Conservation (phyloP, 1,140 invertebrate species). For the Mya arenaria region DNA sequence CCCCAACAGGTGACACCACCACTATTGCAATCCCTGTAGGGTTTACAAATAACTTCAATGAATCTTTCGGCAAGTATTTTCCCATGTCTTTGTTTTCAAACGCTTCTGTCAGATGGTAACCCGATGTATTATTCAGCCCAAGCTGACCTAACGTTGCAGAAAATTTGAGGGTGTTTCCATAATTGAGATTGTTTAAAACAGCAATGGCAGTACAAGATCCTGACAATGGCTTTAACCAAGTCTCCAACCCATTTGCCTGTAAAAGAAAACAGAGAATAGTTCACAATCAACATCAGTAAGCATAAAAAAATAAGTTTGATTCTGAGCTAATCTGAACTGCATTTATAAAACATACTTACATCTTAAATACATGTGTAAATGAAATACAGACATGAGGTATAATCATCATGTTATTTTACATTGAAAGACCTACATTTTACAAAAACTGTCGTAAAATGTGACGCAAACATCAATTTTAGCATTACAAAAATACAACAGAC, state of each 20-base stretch:
- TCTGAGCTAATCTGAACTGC: neutral
- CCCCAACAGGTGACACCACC: slow-evolving; percentile 56
- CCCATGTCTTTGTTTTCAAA: slow-evolving; percentile 82
- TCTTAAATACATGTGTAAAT: neutral
- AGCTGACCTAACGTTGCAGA: slow-evolving; percentile 87
- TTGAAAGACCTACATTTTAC: neutral
- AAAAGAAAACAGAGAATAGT: neutral
- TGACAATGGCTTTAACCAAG: slow-evolving; percentile 72
- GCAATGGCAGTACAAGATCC: slow-evolving; percentile 61
- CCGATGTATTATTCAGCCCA: slow-evolving; percentile 88
- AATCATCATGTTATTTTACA: neutral
- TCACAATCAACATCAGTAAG: neutral
- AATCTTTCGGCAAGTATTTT: slow-evolving; percentile 90
- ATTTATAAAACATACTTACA: too few relatives aligned
- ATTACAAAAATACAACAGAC: neutral
- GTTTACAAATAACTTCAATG: slow-evolving; percentile 96
- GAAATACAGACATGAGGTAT: neutral
- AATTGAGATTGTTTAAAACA: slow-evolving; percentile 65
- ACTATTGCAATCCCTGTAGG: slow-evolving; percentile 87
- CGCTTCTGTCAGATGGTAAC: slow-evolving; percentile 90
- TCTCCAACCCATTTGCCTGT: slow-evolving; percentile 28
- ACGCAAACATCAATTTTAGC: neutral
- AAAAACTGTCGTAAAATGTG: neutral
- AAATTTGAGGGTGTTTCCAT: slow-evolving; percentile 59
- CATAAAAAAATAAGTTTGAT: neutral